These are phyloP conservation scores for Meandrusa payeni DNA, from an alignment of 2,888 invertebrate species.

Conservation along the genomic window DNA sequence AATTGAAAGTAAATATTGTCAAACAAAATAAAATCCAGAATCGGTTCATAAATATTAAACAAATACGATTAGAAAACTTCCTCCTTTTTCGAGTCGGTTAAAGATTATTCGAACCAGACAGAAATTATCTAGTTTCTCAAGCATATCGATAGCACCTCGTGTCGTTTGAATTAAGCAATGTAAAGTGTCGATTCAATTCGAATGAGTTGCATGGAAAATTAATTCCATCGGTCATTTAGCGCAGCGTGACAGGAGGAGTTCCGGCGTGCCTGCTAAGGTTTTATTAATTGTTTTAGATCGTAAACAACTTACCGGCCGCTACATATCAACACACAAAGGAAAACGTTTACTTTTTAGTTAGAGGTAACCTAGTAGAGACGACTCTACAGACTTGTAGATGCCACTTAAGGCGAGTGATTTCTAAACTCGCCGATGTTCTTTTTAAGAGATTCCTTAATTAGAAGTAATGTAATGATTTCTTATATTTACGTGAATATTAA, in stretches of 20 bases:
- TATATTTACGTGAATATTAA: no score
- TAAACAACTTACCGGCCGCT: constrained; percentile 20
- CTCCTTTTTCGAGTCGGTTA: no score
- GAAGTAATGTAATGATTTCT: neutral
- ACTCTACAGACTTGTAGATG: neutral
- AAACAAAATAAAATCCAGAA: no score
- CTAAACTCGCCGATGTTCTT: neutral
- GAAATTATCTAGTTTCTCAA: constrained; percentile 1
- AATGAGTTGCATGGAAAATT: constrained; percentile 49
- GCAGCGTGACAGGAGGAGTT: constrained; percentile 31
- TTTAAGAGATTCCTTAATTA: constrained; percentile 6
- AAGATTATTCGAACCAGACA: neutral
- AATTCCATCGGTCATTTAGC: constrained; percentile 46
- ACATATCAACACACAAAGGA: constrained; percentile 17
- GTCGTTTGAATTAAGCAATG: constrained; percentile 39
- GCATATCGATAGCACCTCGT: constrained; percentile 16
- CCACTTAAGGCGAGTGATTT: constrained; percentile 6
- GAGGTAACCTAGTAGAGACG: neutral
- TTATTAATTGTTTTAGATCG: constrained; percentile 41
- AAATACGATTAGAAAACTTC: no score
- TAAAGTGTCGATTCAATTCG: constrained; percentile 63
- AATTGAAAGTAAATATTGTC: no score
- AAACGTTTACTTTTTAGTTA: constrained; percentile 12
- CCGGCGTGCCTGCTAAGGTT: constrained; percentile 36
- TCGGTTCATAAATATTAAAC: no score